Conservation (phyloP, 2,888 invertebrate genomes). For the Platerodrilus igneus region DNA sequence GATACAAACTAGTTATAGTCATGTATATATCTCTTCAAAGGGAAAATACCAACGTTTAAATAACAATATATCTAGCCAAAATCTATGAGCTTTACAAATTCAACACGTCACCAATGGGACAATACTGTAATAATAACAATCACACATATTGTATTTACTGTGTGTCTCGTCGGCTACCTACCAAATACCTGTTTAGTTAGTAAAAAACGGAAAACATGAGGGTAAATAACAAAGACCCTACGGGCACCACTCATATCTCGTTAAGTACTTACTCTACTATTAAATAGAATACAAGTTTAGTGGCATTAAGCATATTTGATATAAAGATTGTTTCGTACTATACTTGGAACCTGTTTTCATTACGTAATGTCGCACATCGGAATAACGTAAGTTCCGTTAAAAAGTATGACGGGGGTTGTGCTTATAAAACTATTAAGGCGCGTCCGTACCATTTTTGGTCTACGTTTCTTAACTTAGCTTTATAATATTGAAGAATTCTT, state of each 20-base stretch:
- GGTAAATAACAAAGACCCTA: constrained; percentile 30
- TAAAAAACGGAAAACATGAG: constrained; percentile 37
- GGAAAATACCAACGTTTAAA: constrained; percentile 28
- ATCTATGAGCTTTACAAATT: constrained; percentile 28
- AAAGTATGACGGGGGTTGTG: no score
- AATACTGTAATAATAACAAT: constrained; percentile 29
- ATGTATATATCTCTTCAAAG: constrained; percentile 6
- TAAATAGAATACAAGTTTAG: no score
- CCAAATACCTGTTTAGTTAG: constrained; percentile 35
- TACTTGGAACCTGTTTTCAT: no score
- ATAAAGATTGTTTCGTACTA: no score
- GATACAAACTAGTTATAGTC: constrained; percentile 15
- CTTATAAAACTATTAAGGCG: no score
- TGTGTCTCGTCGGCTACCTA: constrained; percentile 28
- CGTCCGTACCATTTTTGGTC: no score
- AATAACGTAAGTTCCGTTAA: no score
- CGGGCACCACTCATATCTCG: constrained; percentile 33
- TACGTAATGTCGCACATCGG: no score
- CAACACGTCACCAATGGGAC: constrained; percentile 24
- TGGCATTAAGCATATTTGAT: no score
- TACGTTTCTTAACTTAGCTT: no score
- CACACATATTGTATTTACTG: constrained; percentile 34
- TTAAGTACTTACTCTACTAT: constrained; percentile 41
- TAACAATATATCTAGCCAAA: constrained; percentile 32
- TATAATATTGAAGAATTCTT: no score